These are phyloP conservation scores for Drosophila conformis DNA, from an alignment of 2,888 invertebrate species.

Conservation along the genomic window DNA sequence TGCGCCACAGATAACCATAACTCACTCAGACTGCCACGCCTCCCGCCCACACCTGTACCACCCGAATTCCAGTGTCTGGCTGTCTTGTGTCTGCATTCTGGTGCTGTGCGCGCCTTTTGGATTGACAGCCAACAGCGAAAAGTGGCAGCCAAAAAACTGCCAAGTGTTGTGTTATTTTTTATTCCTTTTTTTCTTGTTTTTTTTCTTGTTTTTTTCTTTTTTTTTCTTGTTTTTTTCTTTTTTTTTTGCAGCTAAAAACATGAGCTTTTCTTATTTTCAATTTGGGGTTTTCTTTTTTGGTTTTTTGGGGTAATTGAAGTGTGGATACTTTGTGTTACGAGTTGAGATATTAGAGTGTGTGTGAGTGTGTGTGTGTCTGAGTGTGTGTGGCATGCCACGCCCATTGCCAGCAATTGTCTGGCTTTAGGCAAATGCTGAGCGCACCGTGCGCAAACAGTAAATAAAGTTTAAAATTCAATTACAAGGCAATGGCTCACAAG, in stretches of 20 bases:
- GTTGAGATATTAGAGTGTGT: slow-evolving; percentile 25
- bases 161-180: slow-evolving; percentile 60
- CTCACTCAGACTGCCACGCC: slow-evolving; percentile 50
- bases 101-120: slow-evolving; percentile 64
- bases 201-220: no score
- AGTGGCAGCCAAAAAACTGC: slow-evolving; percentile 48
- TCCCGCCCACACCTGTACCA: slow-evolving; percentile 4
- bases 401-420: slow-evolving; percentile 52
- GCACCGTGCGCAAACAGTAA: slow-evolving; percentile 67
- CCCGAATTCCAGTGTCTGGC: not conserved
- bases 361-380: not conserved
- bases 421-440: slow-evolving; percentile 51
- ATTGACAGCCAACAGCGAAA: slow-evolving; percentile 73
- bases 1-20: slow-evolving; percentile 55
- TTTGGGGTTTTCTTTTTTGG: slow-evolving; percentile 4
- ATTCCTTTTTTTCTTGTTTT: slow-evolving; percentile 29
- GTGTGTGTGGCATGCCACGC: slow-evolving; percentile 26
- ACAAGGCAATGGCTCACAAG: slow-evolving; percentile 75
- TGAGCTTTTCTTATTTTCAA: slow-evolving; percentile 25
- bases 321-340: slow-evolving; percentile 61
- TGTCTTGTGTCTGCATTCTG: slow-evolving; percentile 46
- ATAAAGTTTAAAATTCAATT: slow-evolving; percentile 80
- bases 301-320: slow-evolving; percentile 69
- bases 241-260: slow-evolving; percentile 33
- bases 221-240: no score